A percentile compares a stretch with the other conserved stretches of the same genome.
Conservation (phyloP, 2,888 invertebrate genomes). For the Hydrotaea diabolus region DNA sequence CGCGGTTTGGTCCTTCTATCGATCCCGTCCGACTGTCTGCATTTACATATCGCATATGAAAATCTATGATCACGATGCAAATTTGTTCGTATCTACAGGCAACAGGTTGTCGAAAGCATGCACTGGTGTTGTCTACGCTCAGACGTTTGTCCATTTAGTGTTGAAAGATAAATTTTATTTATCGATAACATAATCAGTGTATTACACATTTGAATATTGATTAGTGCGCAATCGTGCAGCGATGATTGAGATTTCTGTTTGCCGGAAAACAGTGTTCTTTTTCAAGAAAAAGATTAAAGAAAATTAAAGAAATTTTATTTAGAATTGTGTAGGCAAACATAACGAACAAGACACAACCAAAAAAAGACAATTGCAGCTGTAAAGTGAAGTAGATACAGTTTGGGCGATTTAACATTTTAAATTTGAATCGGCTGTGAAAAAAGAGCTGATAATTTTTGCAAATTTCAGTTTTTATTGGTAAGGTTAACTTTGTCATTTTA, state of each 20-base stretch:
- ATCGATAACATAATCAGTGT: conserved; percentile 48
- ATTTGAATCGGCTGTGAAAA: no score
- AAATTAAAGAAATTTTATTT: no score
- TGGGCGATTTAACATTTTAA: no score
- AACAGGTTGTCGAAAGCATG: neutral
- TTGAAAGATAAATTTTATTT: conserved; percentile 46
- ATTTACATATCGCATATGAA: conserved; percentile 8
- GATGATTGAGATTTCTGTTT: neutral
- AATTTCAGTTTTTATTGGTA: no score
- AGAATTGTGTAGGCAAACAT: no score
- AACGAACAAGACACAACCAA: no score
- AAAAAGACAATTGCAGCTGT: no score
- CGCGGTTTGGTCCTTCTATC: neutral
- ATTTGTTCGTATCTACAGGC: conserved; percentile 14
- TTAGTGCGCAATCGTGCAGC: conserved; percentile 16
- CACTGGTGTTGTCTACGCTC: neutral
- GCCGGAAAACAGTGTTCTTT: neutral
- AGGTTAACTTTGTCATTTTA: no score
- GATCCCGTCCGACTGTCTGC: neutral
- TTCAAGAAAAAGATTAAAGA: no score
- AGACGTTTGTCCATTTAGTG: conserved; percentile 14
- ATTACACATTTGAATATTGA: conserved; percentile 45
- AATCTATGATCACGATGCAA: conserved; percentile 10
- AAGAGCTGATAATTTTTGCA: no score
- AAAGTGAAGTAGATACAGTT: no score